Evolutionary conservation across 2,888 invertebrate genomes (phyloP), one percentile per base, ranked within the genome.

Genomic region (Hyposoter didymator): DNA sequence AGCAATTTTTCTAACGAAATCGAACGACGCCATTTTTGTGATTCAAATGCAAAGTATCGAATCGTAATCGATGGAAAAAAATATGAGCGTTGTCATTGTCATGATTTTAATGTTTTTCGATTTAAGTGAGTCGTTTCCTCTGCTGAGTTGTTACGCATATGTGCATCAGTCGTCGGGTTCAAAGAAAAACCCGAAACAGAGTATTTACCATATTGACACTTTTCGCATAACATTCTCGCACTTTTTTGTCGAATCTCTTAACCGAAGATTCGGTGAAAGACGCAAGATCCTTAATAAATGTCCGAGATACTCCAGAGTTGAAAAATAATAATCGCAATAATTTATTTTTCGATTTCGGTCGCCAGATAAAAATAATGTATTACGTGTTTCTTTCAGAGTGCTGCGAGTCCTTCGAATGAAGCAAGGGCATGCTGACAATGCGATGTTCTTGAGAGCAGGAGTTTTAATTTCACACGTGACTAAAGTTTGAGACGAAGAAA

Each of bases 381-480:
- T 72, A 35, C 43, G 47, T 47, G 43, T 80, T 52, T 49, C 80
- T 59, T 81, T 72, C 52, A 55, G 55, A 52, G 52, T 72, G 55
- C 45, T 47, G 49, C 55, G 39, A 28, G 32, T 47, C 69, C 43
- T 43, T 47, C 66, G 47, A 43, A 43, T 22, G 17, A 17, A 62
- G 32, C 39, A n/a, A 76, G 39, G 62, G 69, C 59, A 59, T 69
- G 55, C 17, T 22, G 19, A 55, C 49, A 62, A 35, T 78, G n/a
- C n/a, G n/a, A 43, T 55, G 19, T 49, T 35, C 78, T 22, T 17
- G 55, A 78, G 78, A 66, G n/a, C n/a, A n/a, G 8, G 17, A 22
- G 55, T 35, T 17, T 39, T 39, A 66, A 66, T 39, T 70, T 82
- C 82, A 69, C 78, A 78, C 78, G 82, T 78, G 22, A 72, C 74